Conservation (phyloP, 2,113 vertebrate species). For the Diadophis punctatus region DNA sequence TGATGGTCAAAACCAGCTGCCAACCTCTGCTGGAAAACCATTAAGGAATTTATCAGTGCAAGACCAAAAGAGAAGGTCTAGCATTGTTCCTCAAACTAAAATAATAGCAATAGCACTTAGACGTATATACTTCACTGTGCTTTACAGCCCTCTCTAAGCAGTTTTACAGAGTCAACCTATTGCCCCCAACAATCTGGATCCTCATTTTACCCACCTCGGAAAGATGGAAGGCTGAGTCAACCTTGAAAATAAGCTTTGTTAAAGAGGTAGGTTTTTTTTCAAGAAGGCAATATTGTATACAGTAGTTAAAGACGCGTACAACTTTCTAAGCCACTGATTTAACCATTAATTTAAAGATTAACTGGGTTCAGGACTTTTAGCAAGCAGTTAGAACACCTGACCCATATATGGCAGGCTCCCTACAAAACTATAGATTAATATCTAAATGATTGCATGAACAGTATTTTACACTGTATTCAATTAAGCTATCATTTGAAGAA, state of each 20-base stretch:
- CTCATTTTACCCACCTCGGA: too few relatives aligned
- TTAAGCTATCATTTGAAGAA: neutral
- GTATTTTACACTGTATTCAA: neutral
- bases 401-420: neutral
- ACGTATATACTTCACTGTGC: neutral
- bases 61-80: neutral
- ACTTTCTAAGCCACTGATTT: neutral
- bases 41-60: neutral
- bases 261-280: neutral
- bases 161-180: too few relatives aligned
- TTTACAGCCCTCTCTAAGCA: too few relatives aligned
- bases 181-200: too few relatives aligned
- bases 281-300: neutral
- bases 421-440: neutral
- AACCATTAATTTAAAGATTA: neutral
- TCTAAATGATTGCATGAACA: neutral
- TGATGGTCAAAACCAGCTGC: neutral
- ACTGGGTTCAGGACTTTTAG: neutral
- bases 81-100: neutral
- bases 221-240: too few relatives aligned
- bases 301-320: neutral
- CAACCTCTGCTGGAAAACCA: neutral
- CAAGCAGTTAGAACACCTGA: neutral
- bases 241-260: neutral
- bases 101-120: too few relatives aligned